Evolutionary conservation across 2,888 invertebrate species (phyloP), one percentile per base, ranked within the genome.

Genomic region (Drosophila birchii): DNA sequence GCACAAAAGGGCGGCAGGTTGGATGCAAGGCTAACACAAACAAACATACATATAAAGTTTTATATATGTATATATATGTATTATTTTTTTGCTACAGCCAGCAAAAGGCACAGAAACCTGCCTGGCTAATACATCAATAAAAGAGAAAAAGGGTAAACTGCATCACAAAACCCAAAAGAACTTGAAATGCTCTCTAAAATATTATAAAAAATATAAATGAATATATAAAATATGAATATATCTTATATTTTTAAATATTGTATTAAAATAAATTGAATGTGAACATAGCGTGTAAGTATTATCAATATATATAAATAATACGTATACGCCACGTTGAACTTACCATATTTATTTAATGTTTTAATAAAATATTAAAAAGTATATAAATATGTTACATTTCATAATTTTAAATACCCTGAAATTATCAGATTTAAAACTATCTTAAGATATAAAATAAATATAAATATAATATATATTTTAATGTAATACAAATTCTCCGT

Each of bases 81-180:
- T 73, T 75, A 18, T 36, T 38, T 38, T 44, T 44, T 44, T 0
- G 16, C 45, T 59, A 70, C 70, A 66, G 60, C 75, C 62, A 51
- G 62, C 23, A 55, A 57, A 60, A 54, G 32, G 57, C 64, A 56
- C 45, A 57, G 44, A 53, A 47, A 58, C 64, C 55, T 78, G 80
- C 71, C 74, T 6, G 36, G 41, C 29, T 68, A 83, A 83, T 84
- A 88, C 86, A 78, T 84, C 86, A 84, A 86, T 88, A 83, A 83
- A 83, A 81, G 66, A 78, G 70, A 70, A 86, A 75, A 69, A 75
- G 68, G 59, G 67, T 84, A 78, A 53, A 16, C 11, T 23, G 16
- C 16, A 4, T 23, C 14, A 23, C 0, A 7, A 0, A 1, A 14
- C 0, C 0, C 0, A 23, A 0, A 23, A n/a, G 14, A 23, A 23